Evolutionary conservation across 2,888 invertebrate genomes (phyloP), one percentile per base, ranked within the genome.

Genomic region (Thecocarcelia acutangulata): DNA sequence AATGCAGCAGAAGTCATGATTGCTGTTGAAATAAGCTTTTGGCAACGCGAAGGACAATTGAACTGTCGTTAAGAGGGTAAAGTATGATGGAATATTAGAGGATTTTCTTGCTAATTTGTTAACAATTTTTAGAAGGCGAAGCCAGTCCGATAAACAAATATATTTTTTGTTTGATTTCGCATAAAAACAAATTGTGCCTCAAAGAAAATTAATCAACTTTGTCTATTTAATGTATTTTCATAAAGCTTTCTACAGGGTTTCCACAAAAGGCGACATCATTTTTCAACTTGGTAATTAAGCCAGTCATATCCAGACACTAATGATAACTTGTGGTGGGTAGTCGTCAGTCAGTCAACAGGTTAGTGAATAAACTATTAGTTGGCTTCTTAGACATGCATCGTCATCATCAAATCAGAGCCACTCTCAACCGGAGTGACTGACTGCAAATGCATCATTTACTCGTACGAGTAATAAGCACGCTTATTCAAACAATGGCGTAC

Each of bases 401-500:
- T 19, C 58, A 58, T 56, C 21, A n/a, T n/a, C n/a, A n/a, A n/a
- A n/a, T n/a, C n/a, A n/a, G n/a, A 54, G 15, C 6, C 4, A 12
- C 11, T 9, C 15, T 19, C n/a, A 12, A 19, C 50, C 19, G 19
- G 21, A 42, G n/a, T 13, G 13, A 24, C 13, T 58, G 17, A 63
- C 37, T 63, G n/a, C 46, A 52, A 54, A 46, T 37, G 40, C 73
- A 66, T 40, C 24, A 72, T 70, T 80, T 75, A n/a, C n/a, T n/a
- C n/a, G n/a, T n/a, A n/a, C n/a, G n/a, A n/a, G n/a, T n/a, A 58
- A 70, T 58, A 74, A 64, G 73, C 81, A 75, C 78, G 46, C 70
- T 75, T 61, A 70, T 78, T 64, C 50, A 70, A 50, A 68, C 61
- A 76, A 73, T 59, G 74, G 59, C 78, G 48, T 66, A 64, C 74